Base-by-base conservation (phyloP, 1,140 invertebrate genomes). In the Nephila pilipes region DNA sequence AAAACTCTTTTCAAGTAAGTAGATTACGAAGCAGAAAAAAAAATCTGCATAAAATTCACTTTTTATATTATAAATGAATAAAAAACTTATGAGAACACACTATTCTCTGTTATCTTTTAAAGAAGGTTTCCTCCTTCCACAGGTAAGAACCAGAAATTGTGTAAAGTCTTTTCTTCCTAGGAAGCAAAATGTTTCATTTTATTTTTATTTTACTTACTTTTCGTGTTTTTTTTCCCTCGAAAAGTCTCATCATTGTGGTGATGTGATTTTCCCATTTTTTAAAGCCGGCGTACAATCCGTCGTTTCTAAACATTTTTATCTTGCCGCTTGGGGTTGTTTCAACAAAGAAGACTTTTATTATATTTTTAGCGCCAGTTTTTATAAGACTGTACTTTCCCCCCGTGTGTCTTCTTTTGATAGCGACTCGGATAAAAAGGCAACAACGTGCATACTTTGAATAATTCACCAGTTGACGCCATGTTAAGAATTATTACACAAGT, bases 181-280 rank as follows among this genome's bases (percentile, higher is more conserved):
- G 12, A 58, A 58, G 57, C 60, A n/a, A 22, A 65, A 65, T 65
- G 60, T 69, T 69, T 69, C 29, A 69, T 69, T 69, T 69, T 29
- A 29, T 29, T 10, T 69, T 32, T 16, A 3, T 16, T 25, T 69
- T 29, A 29, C 32, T 29, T 69, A 29, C 29, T 69, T 69, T 69
- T 14, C 12, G 14, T 32, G 14, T 0, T 18, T 69, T 69, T 69
- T 69, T 69, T 69, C 10, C 8, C 25, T 69, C n/a, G 12, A 25
- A 29, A 69, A 69, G 65, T 69, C 65, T 69, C 65, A 69, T 69
- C 65, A 69, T 69, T 69, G 65, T 69, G 65, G 65, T 69, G 65
- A 69, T 69, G 65, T 69, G 65, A 69, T 69, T 69, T 69, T 14
- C 6, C 25, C 25, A 29, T 69, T 69, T 69, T 69, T 69, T 14